These are phyloP conservation scores for Crossocerus cetratus DNA, from an alignment of 2,888 invertebrate species.

Conservation along the genomic window DNA sequence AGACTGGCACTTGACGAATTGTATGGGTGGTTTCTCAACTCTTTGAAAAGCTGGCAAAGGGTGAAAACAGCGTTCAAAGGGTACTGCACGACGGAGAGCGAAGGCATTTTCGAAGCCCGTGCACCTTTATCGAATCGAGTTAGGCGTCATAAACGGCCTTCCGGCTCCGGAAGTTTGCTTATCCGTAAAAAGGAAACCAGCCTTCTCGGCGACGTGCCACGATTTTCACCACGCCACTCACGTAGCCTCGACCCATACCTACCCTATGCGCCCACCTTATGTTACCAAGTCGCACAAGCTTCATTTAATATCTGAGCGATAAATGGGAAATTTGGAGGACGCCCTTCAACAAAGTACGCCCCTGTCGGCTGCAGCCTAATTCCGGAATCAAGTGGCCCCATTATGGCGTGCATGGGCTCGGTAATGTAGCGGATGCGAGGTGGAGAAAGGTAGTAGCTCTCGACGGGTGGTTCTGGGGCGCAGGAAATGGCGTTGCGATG, in stretches of 20 bases:
- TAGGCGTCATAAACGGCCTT: slow-evolving; percentile 26
- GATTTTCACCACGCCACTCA: slow-evolving; percentile 30
- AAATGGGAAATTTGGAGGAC: too few species aligned
- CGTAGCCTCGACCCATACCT: slow-evolving; percentile 12
- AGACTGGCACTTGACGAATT: too few species aligned
- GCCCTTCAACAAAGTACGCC: too few species aligned
- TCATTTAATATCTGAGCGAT: too few species aligned
- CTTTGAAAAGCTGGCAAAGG: slow-evolving; percentile 6
- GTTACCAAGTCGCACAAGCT: too few species aligned
- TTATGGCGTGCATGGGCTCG: too few species aligned
- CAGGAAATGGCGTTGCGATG: slow-evolving; percentile 55
- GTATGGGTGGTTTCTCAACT: background rate
- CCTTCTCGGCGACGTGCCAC: slow-evolving; percentile 30
- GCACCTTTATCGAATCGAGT: slow-evolving; percentile 48
- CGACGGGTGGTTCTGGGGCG: background rate
- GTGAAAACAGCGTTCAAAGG: too few species aligned
- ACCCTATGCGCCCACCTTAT: slow-evolving; percentile 1
- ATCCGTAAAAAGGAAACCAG: slow-evolving; percentile 47
- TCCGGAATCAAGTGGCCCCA: too few species aligned
- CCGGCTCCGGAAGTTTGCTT: slow-evolving; percentile 42
- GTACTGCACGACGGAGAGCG: slow-evolving; percentile 16
- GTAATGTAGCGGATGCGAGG: too few species aligned
- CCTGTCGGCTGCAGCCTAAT: too few species aligned
- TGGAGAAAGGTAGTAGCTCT: too few species aligned
- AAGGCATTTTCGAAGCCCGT: slow-evolving; percentile 28